Percentiles rank a stretch among this genome's conserved stretches.
Conservation (phyloP, 2,797 vertebrate species). For the Danio tinwini region DNA sequence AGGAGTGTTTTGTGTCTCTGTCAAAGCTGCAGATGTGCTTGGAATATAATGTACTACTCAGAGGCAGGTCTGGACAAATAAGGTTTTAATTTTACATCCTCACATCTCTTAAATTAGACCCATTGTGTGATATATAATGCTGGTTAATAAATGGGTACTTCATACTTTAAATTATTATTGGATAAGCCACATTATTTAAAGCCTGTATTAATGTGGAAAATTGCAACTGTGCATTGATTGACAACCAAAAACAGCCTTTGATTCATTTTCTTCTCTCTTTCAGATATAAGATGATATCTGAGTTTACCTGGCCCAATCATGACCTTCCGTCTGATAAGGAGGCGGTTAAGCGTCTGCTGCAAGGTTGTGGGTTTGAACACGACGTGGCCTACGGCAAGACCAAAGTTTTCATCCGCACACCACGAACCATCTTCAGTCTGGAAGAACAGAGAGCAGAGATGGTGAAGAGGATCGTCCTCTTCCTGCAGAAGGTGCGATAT, state of each 20-base stretch:
- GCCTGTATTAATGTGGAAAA: background rate
- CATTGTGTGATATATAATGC: background rate
- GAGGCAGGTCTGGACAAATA: background rate
- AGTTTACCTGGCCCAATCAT: slow-evolving; percentile 98
- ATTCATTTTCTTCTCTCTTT: background rate
- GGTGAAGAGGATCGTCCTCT: slow-evolving; percentile 93
- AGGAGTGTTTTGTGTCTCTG: slow-evolving; percentile 27
- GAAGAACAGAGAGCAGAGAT: slow-evolving; percentile 92
- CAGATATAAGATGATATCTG: slow-evolving; percentile 98
- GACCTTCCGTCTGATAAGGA: slow-evolving; percentile 90
- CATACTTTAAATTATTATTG: background rate
- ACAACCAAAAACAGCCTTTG: background rate
- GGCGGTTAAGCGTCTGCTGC: slow-evolving; percentile 88
- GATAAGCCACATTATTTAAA: background rate
- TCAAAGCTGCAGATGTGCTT: slow-evolving; percentile 18
- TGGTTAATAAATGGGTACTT: background rate
- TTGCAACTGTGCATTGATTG: background rate
- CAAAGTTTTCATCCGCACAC: slow-evolving; percentile 96
- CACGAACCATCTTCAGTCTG: slow-evolving; percentile 92
- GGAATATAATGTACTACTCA: slow-evolving; percentile 32
- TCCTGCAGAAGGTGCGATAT: slow-evolving; percentile 92
- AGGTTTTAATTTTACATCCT: background rate
- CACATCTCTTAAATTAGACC: background rate
- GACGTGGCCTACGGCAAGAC: slow-evolving; percentile 95
- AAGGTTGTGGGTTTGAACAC: slow-evolving; percentile 88